A percentile compares a stretch with the other conserved stretches of the same genome.
These are phyloP conservation scores for Rhodeus uyekii DNA, from an alignment of 2,797 vertebrate species.

Conservation along the genomic window DNA sequence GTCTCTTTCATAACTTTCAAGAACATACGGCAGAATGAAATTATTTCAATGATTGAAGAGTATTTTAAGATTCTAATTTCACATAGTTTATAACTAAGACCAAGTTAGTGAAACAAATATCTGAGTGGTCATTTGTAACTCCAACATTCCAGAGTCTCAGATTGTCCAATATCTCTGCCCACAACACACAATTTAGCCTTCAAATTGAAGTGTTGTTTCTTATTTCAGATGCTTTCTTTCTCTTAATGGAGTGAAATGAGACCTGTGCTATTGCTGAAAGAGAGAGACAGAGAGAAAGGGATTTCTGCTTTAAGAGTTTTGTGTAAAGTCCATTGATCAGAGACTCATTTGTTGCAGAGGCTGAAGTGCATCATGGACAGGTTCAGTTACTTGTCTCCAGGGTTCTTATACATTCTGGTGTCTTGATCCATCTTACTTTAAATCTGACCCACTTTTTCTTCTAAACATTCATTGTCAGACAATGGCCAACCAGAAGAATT, in stretches of 20 bases:
- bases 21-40: background rate
- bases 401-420: slow-evolving; percentile 22
- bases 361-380: slow-evolving; percentile 19
- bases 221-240: slow-evolving; percentile 18
- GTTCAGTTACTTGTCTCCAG: slow-evolving; percentile 48
- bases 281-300: slow-evolving; percentile 4
- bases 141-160: slow-evolving; percentile 22
- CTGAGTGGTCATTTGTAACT: background rate
- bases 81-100: background rate
- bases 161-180: slow-evolving; percentile 12
- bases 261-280: slow-evolving; percentile 25
- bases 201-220: slow-evolving; percentile 34
- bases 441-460: slow-evolving; percentile 31
- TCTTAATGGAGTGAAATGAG: slow-evolving; percentile 41
- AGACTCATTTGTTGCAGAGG: slow-evolving; percentile 22
- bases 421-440: slow-evolving; percentile 13
- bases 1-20: background rate
- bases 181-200: slow-evolving; percentile 18
- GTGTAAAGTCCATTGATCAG: slow-evolving; percentile 26
- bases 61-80: background rate
- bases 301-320: slow-evolving; percentile 36
- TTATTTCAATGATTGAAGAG: too few relatives aligned
- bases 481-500: slow-evolving; percentile 5
- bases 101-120: background rate
- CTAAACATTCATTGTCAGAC: background rate